phyloP scores from a whole-genome alignment of 2,888 invertebrate genomes.

The Stenoptilia bipunctidactyla region DNA sequence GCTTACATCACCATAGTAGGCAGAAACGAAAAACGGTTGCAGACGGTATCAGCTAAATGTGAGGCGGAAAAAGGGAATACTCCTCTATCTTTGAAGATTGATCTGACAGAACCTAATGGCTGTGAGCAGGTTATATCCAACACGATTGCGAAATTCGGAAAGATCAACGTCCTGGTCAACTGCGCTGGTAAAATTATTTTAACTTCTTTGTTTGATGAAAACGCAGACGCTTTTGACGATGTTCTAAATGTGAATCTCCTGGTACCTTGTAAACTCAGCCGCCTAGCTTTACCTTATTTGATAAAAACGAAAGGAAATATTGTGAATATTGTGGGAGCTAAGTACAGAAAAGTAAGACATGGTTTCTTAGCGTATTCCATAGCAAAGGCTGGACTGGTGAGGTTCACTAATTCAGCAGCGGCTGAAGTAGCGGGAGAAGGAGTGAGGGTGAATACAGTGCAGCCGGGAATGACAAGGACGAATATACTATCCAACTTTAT shows the following conservation, averaged over 20 bases:
- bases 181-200: slow-evolving; percentile 82
- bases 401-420: slow-evolving; percentile 36
- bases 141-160: slow-evolving; percentile 75
- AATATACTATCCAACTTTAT: slow-evolving; percentile 33
- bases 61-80: slow-evolving; percentile 19
- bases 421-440: slow-evolving; percentile 37
- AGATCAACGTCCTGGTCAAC: slow-evolving; percentile 82
- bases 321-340: slow-evolving; percentile 90
- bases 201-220: slow-evolving; percentile 81
- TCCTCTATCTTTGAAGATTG: slow-evolving; percentile 55
- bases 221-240: slow-evolving; percentile 84
- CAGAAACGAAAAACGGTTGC: slow-evolving; percentile 32
- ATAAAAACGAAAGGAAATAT: slow-evolving; percentile 82
- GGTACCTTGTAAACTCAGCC: slow-evolving; percentile 79
- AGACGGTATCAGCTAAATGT: slow-evolving; percentile 26
- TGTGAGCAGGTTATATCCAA: slow-evolving; percentile 73
- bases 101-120: slow-evolving; percentile 74
- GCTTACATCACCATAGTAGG: slow-evolving; percentile 34
- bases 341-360: slow-evolving; percentile 64
- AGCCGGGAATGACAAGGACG: slow-evolving; percentile 39
- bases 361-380: slow-evolving; percentile 17
- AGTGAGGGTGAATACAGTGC: slow-evolving; percentile 42
- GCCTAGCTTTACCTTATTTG: slow-evolving; percentile 83
- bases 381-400: slow-evolving; percentile 25
- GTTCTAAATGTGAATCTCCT: slow-evolving; percentile 86